phyloP scores from a whole-genome alignment of 2,888 invertebrate genomes.

The Idaea aversata region DNA sequence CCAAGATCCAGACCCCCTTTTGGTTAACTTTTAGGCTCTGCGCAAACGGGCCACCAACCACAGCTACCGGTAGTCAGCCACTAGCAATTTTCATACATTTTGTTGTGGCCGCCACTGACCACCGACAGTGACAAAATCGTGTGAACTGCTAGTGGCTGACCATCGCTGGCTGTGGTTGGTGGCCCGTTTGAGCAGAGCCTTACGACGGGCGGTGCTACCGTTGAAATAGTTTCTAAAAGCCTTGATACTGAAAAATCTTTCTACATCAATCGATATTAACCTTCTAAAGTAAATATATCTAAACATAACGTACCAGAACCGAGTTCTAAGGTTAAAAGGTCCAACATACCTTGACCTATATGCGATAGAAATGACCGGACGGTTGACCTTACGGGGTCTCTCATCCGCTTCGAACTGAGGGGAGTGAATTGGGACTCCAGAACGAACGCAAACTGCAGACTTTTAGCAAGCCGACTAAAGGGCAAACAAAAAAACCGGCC shows the following conservation, averaged over 20 bases:
- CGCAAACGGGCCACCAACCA: no score
- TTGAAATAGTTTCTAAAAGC: neutral
- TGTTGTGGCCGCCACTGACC: no score
- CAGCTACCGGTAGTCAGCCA: no score
- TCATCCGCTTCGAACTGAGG: neutral
- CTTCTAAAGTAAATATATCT: neutral
- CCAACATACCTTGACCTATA: conserved; percentile 5
- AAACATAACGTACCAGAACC: neutral
- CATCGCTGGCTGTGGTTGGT: no score
- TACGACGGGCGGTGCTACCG: no score
- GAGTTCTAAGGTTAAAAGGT: neutral
- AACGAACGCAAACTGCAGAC: neutral
- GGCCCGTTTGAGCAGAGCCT: no score
- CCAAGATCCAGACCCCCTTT: no score
- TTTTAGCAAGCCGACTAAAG: neutral
- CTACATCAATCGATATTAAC: neutral
- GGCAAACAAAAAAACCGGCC: no score
- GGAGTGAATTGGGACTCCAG: neutral
- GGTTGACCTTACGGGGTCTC: neutral
- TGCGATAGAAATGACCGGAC: conserved; percentile 5
- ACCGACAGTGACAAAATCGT: no score
- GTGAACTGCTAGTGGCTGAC: no score
- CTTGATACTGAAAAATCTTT: neutral
- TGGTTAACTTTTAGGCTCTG: no score
- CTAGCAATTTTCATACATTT: no score